Evolutionary conservation across 35 echinoderm and acorn worm genomes (phyloP).

Genomic region (Ophioderma brevispina): DNA sequence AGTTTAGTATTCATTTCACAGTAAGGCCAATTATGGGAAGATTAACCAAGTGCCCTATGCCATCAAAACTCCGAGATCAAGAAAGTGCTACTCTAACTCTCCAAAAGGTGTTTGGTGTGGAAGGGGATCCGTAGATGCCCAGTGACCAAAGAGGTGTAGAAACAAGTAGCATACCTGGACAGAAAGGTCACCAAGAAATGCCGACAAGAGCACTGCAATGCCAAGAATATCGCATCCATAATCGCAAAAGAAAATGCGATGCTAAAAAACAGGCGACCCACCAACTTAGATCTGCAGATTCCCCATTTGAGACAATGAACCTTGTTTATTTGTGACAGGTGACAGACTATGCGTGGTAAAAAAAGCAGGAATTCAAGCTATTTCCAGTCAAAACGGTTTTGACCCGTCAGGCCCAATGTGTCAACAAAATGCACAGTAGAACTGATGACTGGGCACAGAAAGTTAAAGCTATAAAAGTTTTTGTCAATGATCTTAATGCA

Average conservation of each 20-base stretch:
- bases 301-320: constrained; percentile 3
- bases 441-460: constrained; percentile 17
- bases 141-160: constrained; percentile 14
- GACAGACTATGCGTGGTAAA: not conserved
- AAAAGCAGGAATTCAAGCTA: not conserved
- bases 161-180: too few relatives aligned
- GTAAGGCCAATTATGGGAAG: not conserved
- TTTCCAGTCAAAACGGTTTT: constrained; percentile 29
- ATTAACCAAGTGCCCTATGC: constrained; percentile 10
- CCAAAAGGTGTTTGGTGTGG: too few relatives aligned
- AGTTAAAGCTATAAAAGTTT: not conserved
- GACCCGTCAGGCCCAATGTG: not conserved
- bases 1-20: too few relatives aligned
- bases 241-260: not conserved
- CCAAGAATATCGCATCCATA: not conserved
- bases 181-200: constrained; percentile 6
- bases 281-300: not conserved
- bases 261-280: not conserved
- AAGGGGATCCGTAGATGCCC: constrained; percentile 1
- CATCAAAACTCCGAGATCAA: not conserved
- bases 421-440: not conserved
- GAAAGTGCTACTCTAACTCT: constrained; percentile 8
- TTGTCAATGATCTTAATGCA: not conserved
- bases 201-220: not conserved
- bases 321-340: not conserved